phyloP scores from a whole-genome alignment of 1,140 invertebrate species.

The Drosophila subobscura region DNA sequence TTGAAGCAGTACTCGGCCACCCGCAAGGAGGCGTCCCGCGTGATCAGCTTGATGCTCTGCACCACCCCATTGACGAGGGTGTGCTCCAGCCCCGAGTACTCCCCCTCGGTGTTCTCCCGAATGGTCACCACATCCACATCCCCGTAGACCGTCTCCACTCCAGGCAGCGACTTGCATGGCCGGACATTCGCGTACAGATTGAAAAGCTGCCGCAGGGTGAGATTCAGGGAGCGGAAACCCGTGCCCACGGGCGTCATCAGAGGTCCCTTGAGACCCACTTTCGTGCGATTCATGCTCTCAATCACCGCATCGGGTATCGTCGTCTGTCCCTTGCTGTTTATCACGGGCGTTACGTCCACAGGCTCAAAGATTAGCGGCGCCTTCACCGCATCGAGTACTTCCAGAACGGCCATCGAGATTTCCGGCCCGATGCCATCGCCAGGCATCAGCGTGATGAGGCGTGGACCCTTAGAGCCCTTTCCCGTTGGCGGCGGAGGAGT shows the following conservation, averaged over 20 bases:
- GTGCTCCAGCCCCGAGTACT: constrained; percentile 99
- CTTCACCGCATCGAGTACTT: constrained; percentile 97
- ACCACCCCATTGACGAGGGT: constrained; percentile 99
- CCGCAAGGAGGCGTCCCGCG: constrained; percentile 96
- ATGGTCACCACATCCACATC: constrained; percentile 99
- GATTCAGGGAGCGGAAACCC: constrained; percentile 98
- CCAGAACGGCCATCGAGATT: constrained; percentile 98
- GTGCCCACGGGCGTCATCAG: constrained; percentile 99
- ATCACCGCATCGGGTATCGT: constrained; percentile 98
- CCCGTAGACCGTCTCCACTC: constrained; percentile 98
- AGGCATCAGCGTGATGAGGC: constrained; percentile 91
- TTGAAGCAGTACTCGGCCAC: constrained; percentile 99
- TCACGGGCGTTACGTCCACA: constrained; percentile 99
- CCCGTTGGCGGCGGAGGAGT: neutral
- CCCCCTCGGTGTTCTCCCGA: constrained; percentile 99
- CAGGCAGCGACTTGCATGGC: constrained; percentile 98
- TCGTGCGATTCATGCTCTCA: constrained; percentile 98
- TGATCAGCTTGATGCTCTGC: constrained; percentile 99
- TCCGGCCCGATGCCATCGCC: constrained; percentile 99
- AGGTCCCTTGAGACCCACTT: constrained; percentile 98
- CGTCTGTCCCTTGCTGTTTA: constrained; percentile 95
- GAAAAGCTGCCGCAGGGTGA: constrained; percentile 99
- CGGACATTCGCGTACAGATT: constrained; percentile 99
- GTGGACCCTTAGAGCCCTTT: neutral
- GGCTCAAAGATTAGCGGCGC: constrained; percentile 99